phyloP scores from a whole-genome alignment of 2,797 vertebrate species.

The Avahi laniger region DNA sequence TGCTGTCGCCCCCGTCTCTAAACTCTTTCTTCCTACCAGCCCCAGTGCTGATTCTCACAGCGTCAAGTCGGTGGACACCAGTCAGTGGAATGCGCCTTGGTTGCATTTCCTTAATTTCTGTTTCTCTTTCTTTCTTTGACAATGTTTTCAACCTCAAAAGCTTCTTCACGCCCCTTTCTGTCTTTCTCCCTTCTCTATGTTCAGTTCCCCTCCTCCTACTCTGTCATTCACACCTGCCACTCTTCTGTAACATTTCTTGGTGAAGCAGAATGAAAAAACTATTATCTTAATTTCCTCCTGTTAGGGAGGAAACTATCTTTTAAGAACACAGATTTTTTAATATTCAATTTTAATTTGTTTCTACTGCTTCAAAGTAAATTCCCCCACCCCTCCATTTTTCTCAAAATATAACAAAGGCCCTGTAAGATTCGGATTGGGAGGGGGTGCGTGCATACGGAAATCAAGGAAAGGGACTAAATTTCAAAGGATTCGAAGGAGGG shows the following conservation, averaged over 20 bases:
- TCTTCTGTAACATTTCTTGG: background rate
- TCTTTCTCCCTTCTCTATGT: background rate
- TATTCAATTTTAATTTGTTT: background rate
- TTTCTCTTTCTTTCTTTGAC: background rate
- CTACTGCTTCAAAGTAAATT: background rate
- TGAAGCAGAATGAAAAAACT: background rate
- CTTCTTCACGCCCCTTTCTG: background rate
- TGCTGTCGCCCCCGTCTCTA: background rate
- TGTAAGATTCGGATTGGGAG: background rate
- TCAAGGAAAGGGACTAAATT: background rate
- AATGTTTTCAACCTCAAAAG: background rate
- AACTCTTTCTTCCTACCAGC: background rate
- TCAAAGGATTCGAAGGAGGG: background rate
- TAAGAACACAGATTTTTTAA: background rate
- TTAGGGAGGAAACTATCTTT: background rate
- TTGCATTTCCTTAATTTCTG: background rate
- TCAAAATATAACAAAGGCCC: background rate
- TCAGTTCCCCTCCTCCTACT: background rate
- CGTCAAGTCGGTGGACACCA: background rate
- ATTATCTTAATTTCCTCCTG: background rate
- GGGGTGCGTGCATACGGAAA: too few relatives aligned
- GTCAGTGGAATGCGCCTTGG: background rate
- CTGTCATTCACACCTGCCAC: background rate
- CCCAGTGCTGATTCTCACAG: background rate
- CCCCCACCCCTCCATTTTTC: background rate